Evolutionary conservation across 2,797 vertebrate species (phyloP).

Genomic region (Gymnothorax reevesii): DNA sequence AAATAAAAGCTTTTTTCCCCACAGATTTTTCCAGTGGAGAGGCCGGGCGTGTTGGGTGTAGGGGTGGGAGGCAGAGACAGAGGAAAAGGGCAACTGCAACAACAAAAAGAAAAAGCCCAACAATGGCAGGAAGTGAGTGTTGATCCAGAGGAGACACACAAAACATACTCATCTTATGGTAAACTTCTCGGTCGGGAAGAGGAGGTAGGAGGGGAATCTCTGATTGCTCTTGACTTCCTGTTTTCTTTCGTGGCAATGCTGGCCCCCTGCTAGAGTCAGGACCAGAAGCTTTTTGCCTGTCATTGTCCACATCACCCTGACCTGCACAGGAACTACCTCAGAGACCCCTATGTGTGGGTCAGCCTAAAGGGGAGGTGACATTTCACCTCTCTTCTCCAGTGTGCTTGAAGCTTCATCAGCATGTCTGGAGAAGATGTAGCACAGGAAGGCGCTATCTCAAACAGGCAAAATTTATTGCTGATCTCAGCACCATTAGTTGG

Average conservation of each 20-base stretch:
- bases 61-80: not conserved
- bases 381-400: not conserved
- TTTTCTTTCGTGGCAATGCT: conserved; percentile 53
- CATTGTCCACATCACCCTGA: conserved; percentile 31
- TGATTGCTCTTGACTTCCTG: conserved; percentile 60
- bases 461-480: not conserved
- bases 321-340: conserved; percentile 31
- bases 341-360: conserved; percentile 36
- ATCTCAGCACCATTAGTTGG: not conserved
- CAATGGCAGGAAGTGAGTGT: conserved; percentile 69
- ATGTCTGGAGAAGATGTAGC: not conserved
- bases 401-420: not conserved
- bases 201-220: not conserved
- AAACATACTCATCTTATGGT: conserved; percentile 68
- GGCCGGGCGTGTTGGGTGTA: not conserved
- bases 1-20: not conserved
- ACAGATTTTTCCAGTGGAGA: conserved; percentile 5
- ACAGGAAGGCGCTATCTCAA: not conserved
- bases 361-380: conserved; percentile 16
- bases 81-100: not conserved
- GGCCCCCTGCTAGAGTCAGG: not conserved
- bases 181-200: conserved; percentile 53
- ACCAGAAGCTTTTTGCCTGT: not conserved
- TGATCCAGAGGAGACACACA: conserved; percentile 69
- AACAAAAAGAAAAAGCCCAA: conserved; percentile 50